These are phyloP conservation scores for Axis porcinus DNA, from an alignment of 2,113 vertebrate genomes.

Conservation along the genomic window DNA sequence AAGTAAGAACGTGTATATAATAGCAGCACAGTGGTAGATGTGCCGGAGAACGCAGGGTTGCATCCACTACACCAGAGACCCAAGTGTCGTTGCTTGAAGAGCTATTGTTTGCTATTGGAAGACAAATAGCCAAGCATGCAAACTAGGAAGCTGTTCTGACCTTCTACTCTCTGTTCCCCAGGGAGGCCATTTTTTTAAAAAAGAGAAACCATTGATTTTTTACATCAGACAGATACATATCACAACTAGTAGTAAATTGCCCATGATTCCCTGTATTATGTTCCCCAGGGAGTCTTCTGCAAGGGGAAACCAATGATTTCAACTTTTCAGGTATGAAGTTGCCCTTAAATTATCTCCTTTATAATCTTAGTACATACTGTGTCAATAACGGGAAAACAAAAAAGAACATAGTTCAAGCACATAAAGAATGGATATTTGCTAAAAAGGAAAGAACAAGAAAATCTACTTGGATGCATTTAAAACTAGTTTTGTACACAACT, in stretches of 20 bases:
- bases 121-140: constrained; percentile 6
- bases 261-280: constrained; percentile 55
- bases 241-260: constrained; percentile 62
- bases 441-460: not conserved
- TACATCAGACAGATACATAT: constrained; percentile 47
- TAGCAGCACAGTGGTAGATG: not conserved
- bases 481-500: not conserved
- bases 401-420: not conserved
- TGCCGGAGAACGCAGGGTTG: not conserved
- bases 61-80: not conserved
- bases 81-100: constrained; percentile 12
- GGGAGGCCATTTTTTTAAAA: constrained; percentile 24
- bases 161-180: constrained; percentile 42
- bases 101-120: constrained; percentile 44
- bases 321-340: constrained; percentile 67
- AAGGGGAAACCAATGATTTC: constrained; percentile 71
- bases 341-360: constrained; percentile 69
- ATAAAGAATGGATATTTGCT: constrained; percentile 28
- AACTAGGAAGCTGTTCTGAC: constrained; percentile 53
- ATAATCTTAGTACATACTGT: constrained; percentile 34
- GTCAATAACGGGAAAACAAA: constrained; percentile 58
- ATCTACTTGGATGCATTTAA: not conserved
- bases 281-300: constrained; percentile 53
- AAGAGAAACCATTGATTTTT: constrained; percentile 25
- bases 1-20: not conserved